Evolutionary conservation across 2,113 vertebrate genomes (phyloP), one percentile per base, ranked within the genome.

Genomic region (Myanophis thanlyinensis): DNA sequence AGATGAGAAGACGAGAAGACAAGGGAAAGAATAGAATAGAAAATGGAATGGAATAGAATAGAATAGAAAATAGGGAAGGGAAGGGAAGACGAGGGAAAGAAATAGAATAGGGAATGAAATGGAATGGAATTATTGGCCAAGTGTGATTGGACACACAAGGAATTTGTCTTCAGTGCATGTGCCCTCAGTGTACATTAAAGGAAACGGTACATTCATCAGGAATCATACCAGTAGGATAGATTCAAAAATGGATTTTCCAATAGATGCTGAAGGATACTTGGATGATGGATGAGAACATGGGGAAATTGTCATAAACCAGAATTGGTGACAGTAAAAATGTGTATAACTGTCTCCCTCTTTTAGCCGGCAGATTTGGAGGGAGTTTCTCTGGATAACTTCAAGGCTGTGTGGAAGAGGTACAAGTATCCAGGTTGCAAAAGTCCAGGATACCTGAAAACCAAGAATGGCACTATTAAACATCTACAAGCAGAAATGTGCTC

Each of bases 391-490:
- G 6, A 20, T 40, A 80, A 80, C 15, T 84, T 89, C 92, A 67
- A 49, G 96, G 95, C 27, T 91, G 90, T 0, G 2, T 90, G 67
- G 91, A 89, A 48, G 93, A 93, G 23, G 86, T 90, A n/a, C 97
- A 97, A 93, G 95, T 93, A 56, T 96, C 96, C n/a, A 94, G 95
- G 56, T 90, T 96, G 96, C 97, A 97, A 94, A 97, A 97, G 85
- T 97, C 94, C 56, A 97, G 95, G 92, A 97, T 96, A 35, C 93
- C 97, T 97, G 84, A 35, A 95, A 97, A 95, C 0, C 49, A 95
- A 49, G 27, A 80, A 93, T 25, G 92, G 91, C 93, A 18, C 44
- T 0, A 89, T 8, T 87, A 9, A 47, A 1, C 87, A 90, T 56
- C 13, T 62, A 27, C 11, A 62, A 62, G 30, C n/a, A 54, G 13